These are phyloP conservation scores for Paradoxurus hermaphroditus DNA, from an alignment of 2,113 vertebrate genomes.

Conservation along the genomic window DNA sequence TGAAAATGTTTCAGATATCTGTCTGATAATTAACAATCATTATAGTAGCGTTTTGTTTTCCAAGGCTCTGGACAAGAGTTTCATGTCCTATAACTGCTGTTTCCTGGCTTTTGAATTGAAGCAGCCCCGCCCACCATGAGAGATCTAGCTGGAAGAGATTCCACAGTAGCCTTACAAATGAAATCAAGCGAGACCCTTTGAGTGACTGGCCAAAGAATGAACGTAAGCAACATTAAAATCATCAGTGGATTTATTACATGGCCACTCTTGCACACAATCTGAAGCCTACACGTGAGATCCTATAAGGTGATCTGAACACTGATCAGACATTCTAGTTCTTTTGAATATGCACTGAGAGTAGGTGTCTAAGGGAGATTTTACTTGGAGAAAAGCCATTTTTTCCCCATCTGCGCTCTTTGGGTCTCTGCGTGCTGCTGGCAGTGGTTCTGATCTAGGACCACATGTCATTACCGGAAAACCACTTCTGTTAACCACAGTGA, in stretches of 20 bases:
- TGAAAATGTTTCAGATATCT: not conserved
- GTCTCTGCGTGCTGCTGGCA: conserved; percentile 72
- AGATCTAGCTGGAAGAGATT: not conserved
- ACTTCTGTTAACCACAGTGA: conserved; percentile 46
- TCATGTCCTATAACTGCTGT: not conserved
- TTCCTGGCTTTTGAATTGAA: conserved; percentile 1
- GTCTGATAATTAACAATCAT: not conserved
- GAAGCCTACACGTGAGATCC: conserved; percentile 61
- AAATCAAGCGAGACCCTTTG: conserved; percentile 49
- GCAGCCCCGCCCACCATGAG: not conserved
- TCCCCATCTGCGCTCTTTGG: not conserved
- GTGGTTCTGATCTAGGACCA: conserved; percentile 36
- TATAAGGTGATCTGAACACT: conserved; percentile 80
- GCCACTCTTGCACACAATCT: conserved; percentile 66
- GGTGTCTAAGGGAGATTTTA: conserved; percentile 79
- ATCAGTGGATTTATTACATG: conserved; percentile 58
- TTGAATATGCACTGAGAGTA: conserved; percentile 75
- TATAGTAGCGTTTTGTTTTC: not conserved
- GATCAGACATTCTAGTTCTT: conserved; percentile 78
- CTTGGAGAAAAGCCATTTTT: conserved; percentile 77
- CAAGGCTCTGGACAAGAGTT: not conserved
- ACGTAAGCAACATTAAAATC: conserved; percentile 67
- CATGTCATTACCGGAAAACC: conserved; percentile 45
- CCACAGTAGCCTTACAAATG: not conserved
- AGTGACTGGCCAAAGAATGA: conserved; percentile 66